Percentiles rank a stretch among this genome's conserved stretches.
These are phyloP conservation scores for Porphyrio hochstetteri DNA, from an alignment of 2,113 vertebrate species.

Conservation along the genomic window DNA sequence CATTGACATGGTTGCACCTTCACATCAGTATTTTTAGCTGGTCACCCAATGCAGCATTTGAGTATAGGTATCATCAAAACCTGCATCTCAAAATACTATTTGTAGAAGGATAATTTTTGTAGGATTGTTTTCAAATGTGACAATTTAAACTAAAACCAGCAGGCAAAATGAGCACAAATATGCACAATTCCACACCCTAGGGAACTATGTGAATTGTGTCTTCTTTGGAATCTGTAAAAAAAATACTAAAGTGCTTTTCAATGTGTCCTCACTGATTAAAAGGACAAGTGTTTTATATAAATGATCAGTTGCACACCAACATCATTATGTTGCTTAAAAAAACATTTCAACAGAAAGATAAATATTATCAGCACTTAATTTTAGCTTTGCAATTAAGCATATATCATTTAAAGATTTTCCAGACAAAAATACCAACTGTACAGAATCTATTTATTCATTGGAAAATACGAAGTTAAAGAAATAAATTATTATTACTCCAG, in stretches of 20 bases:
- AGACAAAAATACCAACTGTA: not conserved
- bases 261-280: not conserved
- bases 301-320: not conserved
- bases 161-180: not conserved
- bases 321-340: not conserved
- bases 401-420: not conserved
- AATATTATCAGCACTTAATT: slow-evolving; percentile 47
- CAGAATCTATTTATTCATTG: not conserved
- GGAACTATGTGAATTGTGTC: not conserved
- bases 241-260: slow-evolving; percentile 50
- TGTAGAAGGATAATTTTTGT: not conserved
- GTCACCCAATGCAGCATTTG: accelerated
- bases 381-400: slow-evolving; percentile 30
- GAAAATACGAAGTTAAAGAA: not conserved
- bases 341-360: slow-evolving; percentile 37
- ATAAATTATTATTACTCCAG: not conserved
- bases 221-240: slow-evolving; percentile 14
- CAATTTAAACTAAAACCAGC: not conserved
- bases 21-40: not conserved
- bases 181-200: not conserved
- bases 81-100: not conserved
- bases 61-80: not conserved
- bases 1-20: not conserved
- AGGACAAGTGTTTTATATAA: not conserved
- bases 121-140: not conserved